A percentile compares a stretch with the other conserved stretches of the same genome.
These are phyloP conservation scores for Conomelus anceps DNA, from an alignment of 2,888 invertebrate species.

Conservation along the genomic window DNA sequence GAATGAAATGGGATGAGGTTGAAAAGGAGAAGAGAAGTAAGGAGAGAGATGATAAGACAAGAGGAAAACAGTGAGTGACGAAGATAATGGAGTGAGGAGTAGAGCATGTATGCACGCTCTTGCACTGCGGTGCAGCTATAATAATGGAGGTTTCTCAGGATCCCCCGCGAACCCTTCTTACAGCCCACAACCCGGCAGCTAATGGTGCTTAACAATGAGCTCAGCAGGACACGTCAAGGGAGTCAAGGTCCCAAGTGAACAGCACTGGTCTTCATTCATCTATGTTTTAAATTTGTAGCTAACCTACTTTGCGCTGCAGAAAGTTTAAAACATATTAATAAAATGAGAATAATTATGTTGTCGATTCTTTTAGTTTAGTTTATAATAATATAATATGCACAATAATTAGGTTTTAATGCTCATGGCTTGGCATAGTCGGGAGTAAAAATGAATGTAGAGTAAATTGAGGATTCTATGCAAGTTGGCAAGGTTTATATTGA, in stretches of 20 bases:
- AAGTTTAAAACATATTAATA: too few relatives aligned
- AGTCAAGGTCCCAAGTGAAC: not conserved
- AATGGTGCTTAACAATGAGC: not conserved
- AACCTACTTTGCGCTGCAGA: not conserved
- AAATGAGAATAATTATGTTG: too few relatives aligned
- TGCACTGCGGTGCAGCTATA: not conserved
- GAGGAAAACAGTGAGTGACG: not conserved
- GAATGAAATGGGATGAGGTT: too few relatives aligned
- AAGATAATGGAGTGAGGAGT: not conserved
- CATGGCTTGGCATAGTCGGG: too few relatives aligned
- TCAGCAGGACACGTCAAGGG: not conserved
- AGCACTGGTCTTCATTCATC: not conserved
- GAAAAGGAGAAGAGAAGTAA: not conserved
- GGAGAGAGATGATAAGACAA: not conserved
- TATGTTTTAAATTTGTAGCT: not conserved
- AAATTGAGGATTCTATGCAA: too few relatives aligned
- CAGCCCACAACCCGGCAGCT: not conserved
- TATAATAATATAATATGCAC: too few relatives aligned
- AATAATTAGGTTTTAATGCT: too few relatives aligned
- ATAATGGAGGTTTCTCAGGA: not conserved
- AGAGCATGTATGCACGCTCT: not conserved
- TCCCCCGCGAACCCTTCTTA: too few relatives aligned
- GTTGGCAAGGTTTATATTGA: too few relatives aligned
- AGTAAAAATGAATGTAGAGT: too few relatives aligned
- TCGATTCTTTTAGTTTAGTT: too few relatives aligned